These are phyloP conservation scores for Drosophila erecta DNA, from an alignment of 1,140 invertebrate genomes.

Conservation along the genomic window DNA sequence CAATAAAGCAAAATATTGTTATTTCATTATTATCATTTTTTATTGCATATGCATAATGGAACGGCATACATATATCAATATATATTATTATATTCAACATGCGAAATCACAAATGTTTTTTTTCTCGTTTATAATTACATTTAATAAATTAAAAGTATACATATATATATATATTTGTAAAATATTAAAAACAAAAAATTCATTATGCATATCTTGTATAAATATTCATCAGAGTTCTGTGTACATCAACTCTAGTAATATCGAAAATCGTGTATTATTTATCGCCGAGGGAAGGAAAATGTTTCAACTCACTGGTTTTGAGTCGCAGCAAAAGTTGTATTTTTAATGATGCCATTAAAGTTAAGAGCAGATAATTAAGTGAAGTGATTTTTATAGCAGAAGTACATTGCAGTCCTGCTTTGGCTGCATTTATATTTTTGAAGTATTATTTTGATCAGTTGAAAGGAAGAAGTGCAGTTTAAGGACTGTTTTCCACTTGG, in stretches of 20 bases:
- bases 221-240: constrained; percentile 27
- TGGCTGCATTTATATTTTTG: neutral
- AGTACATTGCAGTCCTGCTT: no score
- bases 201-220: constrained; percentile 19
- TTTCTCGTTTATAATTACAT: constrained; percentile 42
- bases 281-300: neutral
- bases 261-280: constrained; percentile 54
- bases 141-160: constrained; percentile 59
- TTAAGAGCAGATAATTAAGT: neutral
- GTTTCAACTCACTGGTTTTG: neutral
- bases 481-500: neutral
- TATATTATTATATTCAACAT: constrained; percentile 41
- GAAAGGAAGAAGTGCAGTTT: neutral
- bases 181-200: constrained; percentile 51
- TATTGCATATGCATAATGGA: constrained; percentile 56
- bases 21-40: constrained; percentile 37
- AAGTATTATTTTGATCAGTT: neutral
- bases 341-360: neutral
- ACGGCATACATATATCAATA: constrained; percentile 31
- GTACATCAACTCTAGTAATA: constrained; percentile 10
- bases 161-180: constrained; percentile 39
- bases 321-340: no score
- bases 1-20: constrained; percentile 27
- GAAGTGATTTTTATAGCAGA: neutral
- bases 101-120: constrained; percentile 58